These are phyloP conservation scores for Electrophaes corylata DNA, from an alignment of 2,888 invertebrate species.

Conservation along the genomic window DNA sequence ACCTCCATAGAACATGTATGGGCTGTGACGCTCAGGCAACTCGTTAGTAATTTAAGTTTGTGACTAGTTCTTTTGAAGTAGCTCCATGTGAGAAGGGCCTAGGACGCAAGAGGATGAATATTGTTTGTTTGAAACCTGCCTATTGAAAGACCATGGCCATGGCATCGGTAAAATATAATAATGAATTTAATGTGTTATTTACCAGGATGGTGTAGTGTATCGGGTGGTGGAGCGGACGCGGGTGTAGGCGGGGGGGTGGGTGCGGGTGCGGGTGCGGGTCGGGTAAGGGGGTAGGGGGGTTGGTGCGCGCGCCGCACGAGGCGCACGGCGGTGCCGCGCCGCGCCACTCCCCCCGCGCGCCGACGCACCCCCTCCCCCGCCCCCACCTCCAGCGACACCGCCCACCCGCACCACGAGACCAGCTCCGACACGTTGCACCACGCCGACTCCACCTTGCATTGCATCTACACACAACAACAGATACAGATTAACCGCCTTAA, in stretches of 20 bases:
- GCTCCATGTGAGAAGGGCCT: no score
- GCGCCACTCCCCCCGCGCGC: conserved; percentile 85
- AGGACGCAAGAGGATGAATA: no score
- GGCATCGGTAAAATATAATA: no score
- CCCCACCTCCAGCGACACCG: conserved; percentile 86
- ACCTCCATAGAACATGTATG: no score
- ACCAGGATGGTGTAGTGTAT: not conserved
- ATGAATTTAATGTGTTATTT: not conserved
- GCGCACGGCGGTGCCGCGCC: conserved; percentile 49
- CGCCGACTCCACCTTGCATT: conserved; percentile 92
- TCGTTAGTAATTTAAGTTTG: no score
- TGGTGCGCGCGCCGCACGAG: conserved; percentile 88
- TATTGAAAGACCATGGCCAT: no score
- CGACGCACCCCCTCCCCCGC: no score
- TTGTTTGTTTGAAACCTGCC: no score
- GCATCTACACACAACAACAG: conserved; percentile 72
- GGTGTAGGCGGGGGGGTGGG: conserved; percentile 41
- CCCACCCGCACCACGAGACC: conserved; percentile 81
- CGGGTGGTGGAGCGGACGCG: conserved; percentile 19
- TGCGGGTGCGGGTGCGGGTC: conserved; percentile 56
- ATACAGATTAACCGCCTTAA: no score
- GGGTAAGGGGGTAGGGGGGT: conserved; percentile 92
- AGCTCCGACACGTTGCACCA: conserved; percentile 86
- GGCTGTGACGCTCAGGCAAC: no score
- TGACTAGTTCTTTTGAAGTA: no score